These are phyloP conservation scores for Aurelia sp. DNA, from an alignment of 30 jellyfish, hydroid and myxozoan species.

Conservation along the genomic window DNA sequence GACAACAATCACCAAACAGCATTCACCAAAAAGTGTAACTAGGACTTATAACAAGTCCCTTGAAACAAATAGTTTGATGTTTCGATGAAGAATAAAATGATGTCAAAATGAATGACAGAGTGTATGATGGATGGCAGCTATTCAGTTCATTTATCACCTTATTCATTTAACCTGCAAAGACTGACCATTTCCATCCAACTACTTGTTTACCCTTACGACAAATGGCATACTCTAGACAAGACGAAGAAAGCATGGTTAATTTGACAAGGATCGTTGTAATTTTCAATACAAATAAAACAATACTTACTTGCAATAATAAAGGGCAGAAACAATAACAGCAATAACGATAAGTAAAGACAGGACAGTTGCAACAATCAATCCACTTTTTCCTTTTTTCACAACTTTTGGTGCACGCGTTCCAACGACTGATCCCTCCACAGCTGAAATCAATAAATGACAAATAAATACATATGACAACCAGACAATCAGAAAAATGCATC, in stretches of 20 bases:
- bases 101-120: too few species aligned
- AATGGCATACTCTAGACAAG: neutral
- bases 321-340: slow-evolving; percentile 22
- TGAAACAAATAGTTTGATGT: too few species aligned
- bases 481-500: too few species aligned
- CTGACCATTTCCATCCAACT: too few species aligned
- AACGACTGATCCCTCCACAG: neutral
- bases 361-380: slow-evolving; percentile 33
- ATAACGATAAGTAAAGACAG: slow-evolving; percentile 30
- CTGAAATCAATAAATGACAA: neutral
- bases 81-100: too few species aligned
- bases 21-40: neutral
- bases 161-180: too few species aligned
- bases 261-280: neutral
- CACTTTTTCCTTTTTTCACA: neutral
- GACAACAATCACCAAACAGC: neutral
- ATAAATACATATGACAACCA: too few species aligned
- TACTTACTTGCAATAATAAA: slow-evolving; percentile 54
- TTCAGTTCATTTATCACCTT: too few species aligned
- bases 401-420: neutral
- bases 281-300: neutral
- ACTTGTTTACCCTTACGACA: too few species aligned
- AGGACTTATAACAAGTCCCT: too few species aligned
- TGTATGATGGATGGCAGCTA: too few species aligned
- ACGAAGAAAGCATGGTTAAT: neutral